Percentiles rank a stretch among this genome's conserved stretches.
Conservation (phyloP, 1,140 invertebrate genomes). For the Polypedilum vanderplanki region DNA sequence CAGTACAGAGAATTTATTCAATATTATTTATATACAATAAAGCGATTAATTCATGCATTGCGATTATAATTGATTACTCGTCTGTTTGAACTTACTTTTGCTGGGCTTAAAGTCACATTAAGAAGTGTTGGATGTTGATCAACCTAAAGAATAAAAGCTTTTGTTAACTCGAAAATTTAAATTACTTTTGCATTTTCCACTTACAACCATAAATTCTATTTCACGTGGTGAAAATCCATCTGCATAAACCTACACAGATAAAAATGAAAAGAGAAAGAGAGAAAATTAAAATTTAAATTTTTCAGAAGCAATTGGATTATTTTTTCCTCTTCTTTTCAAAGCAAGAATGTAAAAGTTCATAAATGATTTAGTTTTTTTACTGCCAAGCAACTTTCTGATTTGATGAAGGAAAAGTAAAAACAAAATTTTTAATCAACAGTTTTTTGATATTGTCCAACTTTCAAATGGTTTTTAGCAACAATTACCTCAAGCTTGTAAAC, state of each 20-base stretch:
- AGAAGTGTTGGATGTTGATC: constrained; percentile 75
- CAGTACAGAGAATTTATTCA: background rate
- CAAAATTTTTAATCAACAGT: background rate
- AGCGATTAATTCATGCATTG: background rate
- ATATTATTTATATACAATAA: background rate
- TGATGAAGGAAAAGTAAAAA: constrained; percentile 3
- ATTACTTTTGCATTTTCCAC: background rate
- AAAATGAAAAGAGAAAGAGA: background rate
- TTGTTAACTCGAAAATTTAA: background rate
- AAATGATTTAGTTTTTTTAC: constrained; percentile 33
- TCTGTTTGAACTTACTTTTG: constrained; percentile 61
- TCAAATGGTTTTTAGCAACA: constrained; percentile 33
- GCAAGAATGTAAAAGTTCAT: background rate
- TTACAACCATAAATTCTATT: constrained; percentile 70
- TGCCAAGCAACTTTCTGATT: background rate
- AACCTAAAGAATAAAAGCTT: constrained; percentile 36
- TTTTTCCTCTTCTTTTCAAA: background rate
- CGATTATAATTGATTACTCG: background rate
- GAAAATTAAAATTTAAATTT: background rate
- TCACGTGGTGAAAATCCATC: constrained; percentile 75
- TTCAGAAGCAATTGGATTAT: background rate
- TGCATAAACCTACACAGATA: constrained; percentile 60
- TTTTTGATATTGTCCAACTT: constrained; percentile 26
- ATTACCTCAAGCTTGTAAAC: constrained; percentile 72
- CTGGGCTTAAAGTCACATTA: constrained; percentile 71